Percentiles rank a stretch among this genome's conserved stretches.
phyloP scores from a whole-genome alignment of 2,113 vertebrate genomes.

The Triplophysa siluroides region DNA sequence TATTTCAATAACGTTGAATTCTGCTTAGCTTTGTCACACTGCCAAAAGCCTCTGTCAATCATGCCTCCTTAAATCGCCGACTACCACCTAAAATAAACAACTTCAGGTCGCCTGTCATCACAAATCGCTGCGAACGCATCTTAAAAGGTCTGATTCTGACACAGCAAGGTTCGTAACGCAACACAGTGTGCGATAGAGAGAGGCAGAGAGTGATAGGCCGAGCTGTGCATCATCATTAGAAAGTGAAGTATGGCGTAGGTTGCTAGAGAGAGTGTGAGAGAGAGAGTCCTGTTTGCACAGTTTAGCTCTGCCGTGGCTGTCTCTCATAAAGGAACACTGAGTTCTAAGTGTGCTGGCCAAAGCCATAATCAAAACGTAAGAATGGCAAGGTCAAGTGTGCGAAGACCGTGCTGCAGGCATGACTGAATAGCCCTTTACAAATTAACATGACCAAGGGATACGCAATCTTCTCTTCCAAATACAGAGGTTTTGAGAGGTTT shows the following conservation, averaged over 20 bases:
- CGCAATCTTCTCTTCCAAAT: neutral
- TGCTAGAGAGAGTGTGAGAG: neutral
- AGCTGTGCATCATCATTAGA: constrained; percentile 14
- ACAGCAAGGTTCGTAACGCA: neutral
- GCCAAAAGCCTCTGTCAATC: neutral
- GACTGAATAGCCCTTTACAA: neutral
- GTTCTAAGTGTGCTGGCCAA: constrained; percentile 28
- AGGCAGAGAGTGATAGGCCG: neutral
- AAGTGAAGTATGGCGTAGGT: constrained; percentile 19
- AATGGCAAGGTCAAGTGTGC: constrained; percentile 23
- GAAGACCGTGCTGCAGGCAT: neutral
- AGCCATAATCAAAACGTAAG: constrained; percentile 28
- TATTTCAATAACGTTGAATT: neutral
- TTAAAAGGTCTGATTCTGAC: neutral
- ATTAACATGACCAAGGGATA: neutral
- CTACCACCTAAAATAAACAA: neutral
- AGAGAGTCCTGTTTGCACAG: constrained; percentile 25
- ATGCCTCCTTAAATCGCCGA: neutral
- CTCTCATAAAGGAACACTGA: constrained; percentile 30
- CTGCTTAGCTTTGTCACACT: neutral
- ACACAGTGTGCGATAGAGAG: neutral
- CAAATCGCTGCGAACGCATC: neutral
- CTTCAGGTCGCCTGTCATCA: neutral
- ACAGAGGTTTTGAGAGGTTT: neutral
- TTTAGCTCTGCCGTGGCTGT: constrained; percentile 31